Evolutionary conservation across 1,140 invertebrate species (phyloP).

Genomic region (Agraylea sexmaculata): DNA sequence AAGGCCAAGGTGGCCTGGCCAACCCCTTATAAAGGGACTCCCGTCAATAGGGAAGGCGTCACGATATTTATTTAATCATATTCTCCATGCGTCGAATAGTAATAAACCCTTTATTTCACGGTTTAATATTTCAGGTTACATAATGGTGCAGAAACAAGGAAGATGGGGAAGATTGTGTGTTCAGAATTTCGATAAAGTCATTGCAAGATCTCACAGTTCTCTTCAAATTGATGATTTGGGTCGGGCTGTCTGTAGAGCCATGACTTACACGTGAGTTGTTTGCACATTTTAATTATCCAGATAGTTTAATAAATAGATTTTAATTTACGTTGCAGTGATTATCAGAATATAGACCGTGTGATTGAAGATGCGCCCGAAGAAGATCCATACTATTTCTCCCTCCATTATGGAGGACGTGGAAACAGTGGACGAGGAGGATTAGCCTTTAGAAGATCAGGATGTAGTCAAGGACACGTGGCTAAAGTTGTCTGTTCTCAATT

Average conservation of each 20-base stretch:
- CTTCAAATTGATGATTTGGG: constrained; percentile 60
- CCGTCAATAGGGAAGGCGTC: too few species aligned
- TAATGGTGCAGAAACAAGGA: constrained; percentile 63
- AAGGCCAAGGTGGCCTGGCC: too few species aligned
- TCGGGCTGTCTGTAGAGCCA: constrained; percentile 60
- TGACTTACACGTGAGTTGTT: constrained; percentile 59
- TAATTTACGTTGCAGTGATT: constrained; percentile 34
- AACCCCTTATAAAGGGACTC: too few species aligned
- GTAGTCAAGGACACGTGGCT: constrained; percentile 49
- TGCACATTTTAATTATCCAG: too few species aligned
- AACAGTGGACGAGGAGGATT: constrained; percentile 42
- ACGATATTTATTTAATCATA: too few species aligned
- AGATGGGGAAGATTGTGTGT: constrained; percentile 69
- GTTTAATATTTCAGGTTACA: constrained; percentile 42
- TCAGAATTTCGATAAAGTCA: constrained; percentile 49
- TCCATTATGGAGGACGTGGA: constrained; percentile 26
- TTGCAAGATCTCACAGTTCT: constrained; percentile 38
- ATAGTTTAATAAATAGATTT: constrained; percentile 6
- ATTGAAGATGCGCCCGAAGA: constrained; percentile 26
- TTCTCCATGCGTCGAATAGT: too few species aligned
- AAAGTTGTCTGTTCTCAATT: constrained; percentile 56
- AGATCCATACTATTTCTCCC: constrained; percentile 32
- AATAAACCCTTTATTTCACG: too few species aligned
- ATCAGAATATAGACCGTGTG: constrained; percentile 40
- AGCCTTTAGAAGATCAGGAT: constrained; percentile 51